Evolutionary conservation across 2,888 invertebrate species (phyloP).

Genomic region (Ormia ochracea): DNA sequence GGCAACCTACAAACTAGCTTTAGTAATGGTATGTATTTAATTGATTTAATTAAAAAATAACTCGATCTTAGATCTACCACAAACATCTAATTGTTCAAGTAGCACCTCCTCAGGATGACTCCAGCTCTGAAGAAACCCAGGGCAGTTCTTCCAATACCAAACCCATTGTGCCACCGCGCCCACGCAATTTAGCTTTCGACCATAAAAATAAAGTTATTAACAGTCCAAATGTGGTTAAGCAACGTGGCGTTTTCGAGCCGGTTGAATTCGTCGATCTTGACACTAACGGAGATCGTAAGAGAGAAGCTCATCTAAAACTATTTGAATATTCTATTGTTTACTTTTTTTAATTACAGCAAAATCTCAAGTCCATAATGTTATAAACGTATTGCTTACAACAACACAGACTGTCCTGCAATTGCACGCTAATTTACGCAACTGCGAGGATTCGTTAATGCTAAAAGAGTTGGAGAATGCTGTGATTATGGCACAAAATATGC

Average conservation of each 20-base stretch:
- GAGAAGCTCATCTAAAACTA: too few species aligned
- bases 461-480: slow-evolving; percentile 77
- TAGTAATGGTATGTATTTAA: slow-evolving; percentile 80
- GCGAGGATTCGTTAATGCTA: slow-evolving; percentile 74
- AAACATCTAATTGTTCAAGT: background rate
- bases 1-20: slow-evolving; percentile 82
- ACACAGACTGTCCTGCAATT: slow-evolving; percentile 76
- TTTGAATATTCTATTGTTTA: too few species aligned
- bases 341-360: too few species aligned
- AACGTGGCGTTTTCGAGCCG: slow-evolving; percentile 70
- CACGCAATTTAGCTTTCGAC: slow-evolving; percentile 82
- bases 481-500: slow-evolving; percentile 77
- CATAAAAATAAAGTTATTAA: slow-evolving; percentile 75
- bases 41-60: background rate
- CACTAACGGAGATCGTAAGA: slow-evolving; percentile 71
- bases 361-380: slow-evolving; percentile 81
- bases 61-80: background rate
- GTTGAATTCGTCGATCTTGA: slow-evolving; percentile 68
- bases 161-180: slow-evolving; percentile 82
- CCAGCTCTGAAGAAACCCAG: slow-evolving; percentile 85
- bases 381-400: slow-evolving; percentile 78
- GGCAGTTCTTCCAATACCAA: slow-evolving; percentile 76
- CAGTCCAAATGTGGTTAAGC: slow-evolving; percentile 68
- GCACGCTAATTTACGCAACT: slow-evolving; percentile 76
- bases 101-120: slow-evolving; percentile 82